A percentile compares a stretch with the other conserved stretches of the same genome.
phyloP scores from a whole-genome alignment of 2,888 invertebrate genomes.

The Cosmorhoe ocellata region DNA sequence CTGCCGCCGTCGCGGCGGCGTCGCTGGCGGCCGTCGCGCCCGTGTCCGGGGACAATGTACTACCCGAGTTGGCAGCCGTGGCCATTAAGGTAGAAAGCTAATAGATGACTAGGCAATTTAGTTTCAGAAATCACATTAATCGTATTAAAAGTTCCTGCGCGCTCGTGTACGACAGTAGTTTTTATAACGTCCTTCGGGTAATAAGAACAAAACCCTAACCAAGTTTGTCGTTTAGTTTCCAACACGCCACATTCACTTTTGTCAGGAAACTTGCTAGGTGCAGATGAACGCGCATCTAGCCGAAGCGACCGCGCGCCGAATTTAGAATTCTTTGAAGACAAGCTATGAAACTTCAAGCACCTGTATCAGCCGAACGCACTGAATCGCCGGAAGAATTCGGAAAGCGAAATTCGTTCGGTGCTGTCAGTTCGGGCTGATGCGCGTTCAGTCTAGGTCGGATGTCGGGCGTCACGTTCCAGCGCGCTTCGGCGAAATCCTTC shows the following conservation, averaged over 20 bases:
- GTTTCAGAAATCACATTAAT: conserved; percentile 12
- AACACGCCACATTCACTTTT: conserved; percentile 39
- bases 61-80: conserved; percentile 12
- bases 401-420: no score
- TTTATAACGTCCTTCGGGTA: background rate
- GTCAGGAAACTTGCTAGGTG: conserved; percentile 60
- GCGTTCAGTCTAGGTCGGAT: conserved; percentile 62
- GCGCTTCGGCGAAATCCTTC: conserved; percentile 61
- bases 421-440: no score
- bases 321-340: no score
- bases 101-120: conserved; percentile 20
- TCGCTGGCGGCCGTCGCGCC: conserved; percentile 35
- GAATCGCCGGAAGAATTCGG: no score
- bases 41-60: conserved; percentile 26
- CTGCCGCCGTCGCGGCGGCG: conserved; percentile 32
- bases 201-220: background rate
- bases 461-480: conserved; percentile 61
- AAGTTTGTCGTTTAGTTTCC: conserved; percentile 21
- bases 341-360: no score
- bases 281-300: no score
- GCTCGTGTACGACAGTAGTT: background rate
- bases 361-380: no score
- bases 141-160: conserved; percentile 1
- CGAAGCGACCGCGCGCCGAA: no score
- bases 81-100: conserved; percentile 22